Conservation (phyloP, 2,888 invertebrate genomes). For the Phaedon cochleariae region DNA sequence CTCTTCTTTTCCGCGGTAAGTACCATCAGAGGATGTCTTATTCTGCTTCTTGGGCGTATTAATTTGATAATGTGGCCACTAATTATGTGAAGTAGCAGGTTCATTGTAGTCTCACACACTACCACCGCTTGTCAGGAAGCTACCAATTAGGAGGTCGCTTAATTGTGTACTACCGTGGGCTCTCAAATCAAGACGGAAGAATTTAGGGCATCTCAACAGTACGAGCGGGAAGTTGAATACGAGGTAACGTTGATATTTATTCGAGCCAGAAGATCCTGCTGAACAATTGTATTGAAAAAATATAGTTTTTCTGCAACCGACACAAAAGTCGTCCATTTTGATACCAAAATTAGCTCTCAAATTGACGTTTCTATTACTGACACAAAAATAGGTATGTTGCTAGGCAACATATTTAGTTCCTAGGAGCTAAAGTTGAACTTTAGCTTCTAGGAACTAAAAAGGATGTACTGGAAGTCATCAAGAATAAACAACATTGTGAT, state of each 20-base stretch:
- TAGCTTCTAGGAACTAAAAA: no score
- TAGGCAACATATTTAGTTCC: no score
- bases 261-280: neutral
- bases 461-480: no score
- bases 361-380: no score
- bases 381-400: no score
- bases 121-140: slow-evolving; percentile 54
- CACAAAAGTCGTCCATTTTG: no score
- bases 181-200: slow-evolving; percentile 46
- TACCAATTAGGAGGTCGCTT: slow-evolving; percentile 54
- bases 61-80: slow-evolving; percentile 30
- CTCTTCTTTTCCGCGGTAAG: neutral
- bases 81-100: slow-evolving; percentile 46
- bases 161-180: slow-evolving; percentile 51
- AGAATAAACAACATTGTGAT: no score
- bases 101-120: slow-evolving; percentile 40
- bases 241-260: neutral
- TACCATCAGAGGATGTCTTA: slow-evolving; percentile 2
- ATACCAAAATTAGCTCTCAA: no score
- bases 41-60: slow-evolving; percentile 26
- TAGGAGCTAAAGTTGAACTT: no score
- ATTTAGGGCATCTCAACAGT: slow-evolving; percentile 24
- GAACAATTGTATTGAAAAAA: no score
- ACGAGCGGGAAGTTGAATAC: neutral
- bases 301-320: no score